Base-by-base conservation (phyloP, 2,888 invertebrate species). In the Diploptera punctata region DNA sequence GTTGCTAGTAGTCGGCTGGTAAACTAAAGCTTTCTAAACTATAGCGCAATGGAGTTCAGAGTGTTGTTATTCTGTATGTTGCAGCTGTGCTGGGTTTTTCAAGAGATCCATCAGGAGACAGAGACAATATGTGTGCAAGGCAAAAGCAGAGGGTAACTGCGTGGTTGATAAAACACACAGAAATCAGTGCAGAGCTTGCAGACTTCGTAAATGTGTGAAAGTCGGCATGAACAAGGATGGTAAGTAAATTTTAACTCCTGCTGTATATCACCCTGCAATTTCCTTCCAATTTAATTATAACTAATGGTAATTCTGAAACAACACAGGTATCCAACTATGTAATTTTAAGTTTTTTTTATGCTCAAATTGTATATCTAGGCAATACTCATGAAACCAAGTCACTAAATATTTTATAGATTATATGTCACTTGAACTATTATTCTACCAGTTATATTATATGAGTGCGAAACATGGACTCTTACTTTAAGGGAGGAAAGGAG, bases 181-280 rank as follows among this genome's bases (percentile, higher is more conserved):
- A 26, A 99, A 99, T 84, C 98, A 99, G 82, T 99, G 99, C 81
- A 87, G 99, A 3, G 94, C 98, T 0, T 99, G 99, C 80, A 87
- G 99, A 16, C 87, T 99, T 10, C 86, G 90, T 70, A 97, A 96
- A 81, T 99, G 99, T 80, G 86, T 97, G 52, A 90, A 93, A 73
- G 95, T 91, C 13, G 97, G 98, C 73, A 98, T 98, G 98, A 98
- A 98, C 83, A 94, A 92, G 84, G 97, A 98, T 80, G 94, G 95
- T 95, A 81, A 87, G 87, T 18, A 54, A n/a, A n/a, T n/a, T n/a
- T n/a, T n/a, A 38, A 38, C 9, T 13, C 9, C 43, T 38, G 43
- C 7, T 38, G n/a, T n/a, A n/a, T 38, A 38, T 38, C 43, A 13
- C 9, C 43, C 43, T 10, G 13, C 43, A 38, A 38, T 38, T 10